Base-by-base conservation (phyloP, 2,113 vertebrate species). In the Mus spicilegus region DNA sequence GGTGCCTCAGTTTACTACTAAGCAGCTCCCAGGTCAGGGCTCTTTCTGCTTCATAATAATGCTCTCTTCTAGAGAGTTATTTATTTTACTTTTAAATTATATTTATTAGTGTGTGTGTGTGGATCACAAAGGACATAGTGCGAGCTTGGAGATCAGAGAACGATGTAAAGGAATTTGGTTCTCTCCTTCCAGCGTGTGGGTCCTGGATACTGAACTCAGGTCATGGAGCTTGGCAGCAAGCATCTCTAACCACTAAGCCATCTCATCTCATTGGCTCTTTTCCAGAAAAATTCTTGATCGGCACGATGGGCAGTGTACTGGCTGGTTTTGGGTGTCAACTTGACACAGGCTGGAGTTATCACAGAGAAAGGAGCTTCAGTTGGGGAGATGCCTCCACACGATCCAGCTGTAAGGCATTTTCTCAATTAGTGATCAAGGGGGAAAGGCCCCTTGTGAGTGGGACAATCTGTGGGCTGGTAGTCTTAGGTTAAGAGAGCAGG, bases 201-300 rank as follows among this genome's bases (percentile, higher is more conserved):
- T 73, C 46, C 69, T 39, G 36, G 51, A 8, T 69, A 26, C 16
- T 11, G 7, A 73, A 73, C 13, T 88, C 36, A 58, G 67, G 51
- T 33, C 22, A n/a, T 42, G 49, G 9, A 56, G 49, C 49, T 39
- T 28, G 12, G 20, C 16, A 56, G 69, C 13, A 46, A 51, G 42
- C 16, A 30, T 30, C 65, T 87, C 16, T 87, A 70, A 19, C 42
- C 19, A 46, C 30, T 36, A 17, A 87, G 22, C 12, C 6, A 28
- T 56, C 63, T 51, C 42, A 49, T 46, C n/a, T 16, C n/a, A 39
- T 28, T 63, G 56, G 9, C 46, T 67, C 24, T 73, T 51, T 73
- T 73, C 86, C 7, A 72, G 61, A 75, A 93, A 80, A 80, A 67
- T 88, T 92, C 76, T 85, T 42, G 51, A 72, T 75, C 33, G 87